Percentiles rank a stretch among this genome's conserved stretches.
These are phyloP conservation scores for Tetramorium simillimum DNA, from an alignment of 1,140 invertebrate species.

Conservation along the genomic window DNA sequence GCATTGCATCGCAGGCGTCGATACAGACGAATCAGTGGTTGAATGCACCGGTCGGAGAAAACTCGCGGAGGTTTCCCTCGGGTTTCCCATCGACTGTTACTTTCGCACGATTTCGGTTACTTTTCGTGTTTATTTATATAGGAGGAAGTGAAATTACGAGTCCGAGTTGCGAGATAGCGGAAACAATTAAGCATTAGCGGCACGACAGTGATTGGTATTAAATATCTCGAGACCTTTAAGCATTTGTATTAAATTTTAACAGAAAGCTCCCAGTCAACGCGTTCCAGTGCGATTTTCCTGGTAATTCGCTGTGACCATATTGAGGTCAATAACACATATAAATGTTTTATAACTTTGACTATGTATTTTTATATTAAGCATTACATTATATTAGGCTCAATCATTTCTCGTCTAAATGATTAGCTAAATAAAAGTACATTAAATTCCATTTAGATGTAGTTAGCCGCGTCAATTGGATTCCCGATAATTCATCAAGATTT, in stretches of 20 bases:
- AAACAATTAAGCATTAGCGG: background rate
- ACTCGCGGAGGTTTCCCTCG: background rate
- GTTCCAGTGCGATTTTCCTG: background rate
- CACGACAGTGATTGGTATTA: background rate
- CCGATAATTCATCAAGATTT: background rate
- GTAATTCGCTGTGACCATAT: background rate
- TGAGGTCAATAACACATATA: background rate
- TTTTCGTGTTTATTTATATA: constrained; percentile 19
- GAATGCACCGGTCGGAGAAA: background rate
- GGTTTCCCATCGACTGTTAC: background rate
- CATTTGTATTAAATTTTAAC: background rate
- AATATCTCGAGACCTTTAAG: background rate
- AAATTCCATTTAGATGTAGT: too few relatives aligned
- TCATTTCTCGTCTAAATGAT: background rate
- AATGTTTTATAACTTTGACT: background rate
- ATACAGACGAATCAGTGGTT: constrained; percentile 35
- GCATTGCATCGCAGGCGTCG: background rate
- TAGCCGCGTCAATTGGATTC: background rate
- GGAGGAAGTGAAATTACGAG: background rate
- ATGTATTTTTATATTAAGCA: background rate
- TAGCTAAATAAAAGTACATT: too few relatives aligned
- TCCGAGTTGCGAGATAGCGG: background rate
- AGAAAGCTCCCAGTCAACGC: background rate
- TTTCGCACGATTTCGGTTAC: background rate
- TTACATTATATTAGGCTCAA: background rate